These are phyloP conservation scores for Lophotriccus pileatus DNA, from an alignment of 2,797 vertebrate species.

Conservation along the genomic window DNA sequence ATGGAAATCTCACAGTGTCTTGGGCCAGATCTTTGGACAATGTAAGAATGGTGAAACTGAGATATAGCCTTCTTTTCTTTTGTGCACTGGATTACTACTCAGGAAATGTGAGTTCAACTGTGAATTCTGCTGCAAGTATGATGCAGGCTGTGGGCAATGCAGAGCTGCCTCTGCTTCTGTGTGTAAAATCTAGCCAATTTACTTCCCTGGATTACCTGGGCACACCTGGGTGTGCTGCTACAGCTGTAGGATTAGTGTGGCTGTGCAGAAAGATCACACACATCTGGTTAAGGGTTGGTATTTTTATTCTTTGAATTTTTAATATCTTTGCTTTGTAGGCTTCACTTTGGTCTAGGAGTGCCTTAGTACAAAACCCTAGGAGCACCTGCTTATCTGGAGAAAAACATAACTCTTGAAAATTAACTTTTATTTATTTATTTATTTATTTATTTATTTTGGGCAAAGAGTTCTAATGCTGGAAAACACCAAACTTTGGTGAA, in stretches of 20 bases:
- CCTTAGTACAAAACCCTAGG: background rate
- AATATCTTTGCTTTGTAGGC: background rate
- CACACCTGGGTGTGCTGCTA: background rate
- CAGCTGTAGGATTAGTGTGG: background rate
- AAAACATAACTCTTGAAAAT: background rate
- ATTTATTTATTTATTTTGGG: background rate
- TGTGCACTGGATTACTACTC: background rate
- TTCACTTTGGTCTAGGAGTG: background rate
- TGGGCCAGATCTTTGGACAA: background rate
- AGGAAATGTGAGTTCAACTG: background rate
- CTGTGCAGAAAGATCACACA: background rate
- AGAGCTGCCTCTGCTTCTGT: background rate
- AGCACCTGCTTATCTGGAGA: slow-evolving; percentile 2
- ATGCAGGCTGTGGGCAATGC: background rate
- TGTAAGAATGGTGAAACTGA: background rate
- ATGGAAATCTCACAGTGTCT: background rate
- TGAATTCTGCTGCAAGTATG: background rate
- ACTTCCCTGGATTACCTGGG: background rate
- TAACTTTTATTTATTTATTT: background rate
- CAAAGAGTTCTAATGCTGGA: slow-evolving; percentile 39
- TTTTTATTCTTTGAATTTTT: background rate
- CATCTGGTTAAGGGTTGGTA: background rate
- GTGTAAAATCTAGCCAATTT: background rate
- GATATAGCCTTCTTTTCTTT: background rate
- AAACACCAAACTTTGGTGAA: slow-evolving; percentile 66